A percentile compares a stretch with the other conserved stretches of the same genome.
phyloP scores from a whole-genome alignment of 2,113 vertebrate genomes.

The Verasper variegatus region DNA sequence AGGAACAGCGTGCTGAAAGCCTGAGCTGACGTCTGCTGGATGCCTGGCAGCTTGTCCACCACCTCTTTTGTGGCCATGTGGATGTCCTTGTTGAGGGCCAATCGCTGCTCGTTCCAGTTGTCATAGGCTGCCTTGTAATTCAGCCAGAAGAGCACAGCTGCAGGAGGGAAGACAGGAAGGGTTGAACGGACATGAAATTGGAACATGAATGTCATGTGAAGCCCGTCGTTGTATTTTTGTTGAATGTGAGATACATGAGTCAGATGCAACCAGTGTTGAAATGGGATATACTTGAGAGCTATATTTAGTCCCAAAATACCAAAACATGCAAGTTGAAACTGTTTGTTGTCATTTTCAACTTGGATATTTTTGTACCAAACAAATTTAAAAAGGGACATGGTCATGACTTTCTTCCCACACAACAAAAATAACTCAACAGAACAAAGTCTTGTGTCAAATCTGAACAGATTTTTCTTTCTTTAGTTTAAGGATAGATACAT shows the following conservation, averaged over 20 bases:
- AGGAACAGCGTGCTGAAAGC: conserved; percentile 98
- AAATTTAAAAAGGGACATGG: too few relatives aligned
- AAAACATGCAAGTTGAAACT: too few relatives aligned
- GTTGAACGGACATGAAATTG: too few relatives aligned
- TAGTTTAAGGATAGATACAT: too few relatives aligned
- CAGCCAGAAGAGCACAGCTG: conserved; percentile 98
- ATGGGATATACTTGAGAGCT: background rate
- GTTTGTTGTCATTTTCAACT: too few relatives aligned
- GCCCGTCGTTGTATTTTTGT: background rate
- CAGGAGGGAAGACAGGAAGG: background rate
- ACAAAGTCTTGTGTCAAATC: too few relatives aligned
- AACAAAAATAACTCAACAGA: too few relatives aligned
- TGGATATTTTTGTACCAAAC: too few relatives aligned
- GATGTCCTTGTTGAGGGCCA: conserved; percentile 97
- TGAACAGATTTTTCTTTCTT: too few relatives aligned
- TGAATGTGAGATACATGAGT: background rate
- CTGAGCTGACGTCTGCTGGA: conserved; percentile 96
- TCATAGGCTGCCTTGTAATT: conserved; percentile 99
- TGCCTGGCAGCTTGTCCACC: conserved; percentile 96
- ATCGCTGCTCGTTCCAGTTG: conserved; percentile 97
- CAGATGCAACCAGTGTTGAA: background rate
- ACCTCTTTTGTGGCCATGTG: conserved; percentile 98
- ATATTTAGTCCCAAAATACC: background rate
- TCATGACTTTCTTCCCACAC: too few relatives aligned
- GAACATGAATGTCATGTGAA: too few relatives aligned